These are phyloP conservation scores for Meiosimyza decipiens DNA, from an alignment of 2,888 invertebrate genomes.

Conservation along the genomic window DNA sequence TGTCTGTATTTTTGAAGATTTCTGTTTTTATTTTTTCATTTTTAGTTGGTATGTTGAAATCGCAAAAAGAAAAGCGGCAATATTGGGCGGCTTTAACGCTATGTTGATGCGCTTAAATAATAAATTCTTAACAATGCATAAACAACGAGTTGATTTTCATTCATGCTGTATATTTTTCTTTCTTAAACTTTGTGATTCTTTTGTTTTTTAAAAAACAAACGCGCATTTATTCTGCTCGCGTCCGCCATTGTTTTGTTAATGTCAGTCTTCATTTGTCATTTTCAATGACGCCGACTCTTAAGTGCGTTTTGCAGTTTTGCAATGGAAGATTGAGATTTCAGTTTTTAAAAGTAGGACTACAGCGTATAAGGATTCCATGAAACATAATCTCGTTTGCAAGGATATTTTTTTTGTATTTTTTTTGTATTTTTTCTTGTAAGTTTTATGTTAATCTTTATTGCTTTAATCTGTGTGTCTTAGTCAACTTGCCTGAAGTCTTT, in stretches of 20 bases:
- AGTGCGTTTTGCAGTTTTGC: conserved; percentile 32
- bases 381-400: background rate
- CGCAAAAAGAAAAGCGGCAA: background rate
- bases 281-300: conserved; percentile 28
- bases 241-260: conserved; percentile 60
- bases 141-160: conserved; percentile 8
- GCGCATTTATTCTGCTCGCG: background rate
- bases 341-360: too few species aligned
- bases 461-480: conserved; percentile 20
- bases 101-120: conserved; percentile 2
- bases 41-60: background rate
- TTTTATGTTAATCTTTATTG: conserved; percentile 6
- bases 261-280: conserved; percentile 65
- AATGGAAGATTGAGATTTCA: background rate
- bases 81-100: background rate
- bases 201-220: background rate
- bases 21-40: background rate
- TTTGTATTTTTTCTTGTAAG: background rate
- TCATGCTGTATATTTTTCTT: background rate
- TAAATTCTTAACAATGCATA: conserved; percentile 36
- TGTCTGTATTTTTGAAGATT: background rate
- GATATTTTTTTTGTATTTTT: background rate
- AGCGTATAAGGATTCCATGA: too few species aligned
- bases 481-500: background rate
- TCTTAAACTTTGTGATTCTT: background rate